These are phyloP conservation scores for Alces alces DNA, from an alignment of 2,113 vertebrate genomes.

Conservation along the genomic window DNA sequence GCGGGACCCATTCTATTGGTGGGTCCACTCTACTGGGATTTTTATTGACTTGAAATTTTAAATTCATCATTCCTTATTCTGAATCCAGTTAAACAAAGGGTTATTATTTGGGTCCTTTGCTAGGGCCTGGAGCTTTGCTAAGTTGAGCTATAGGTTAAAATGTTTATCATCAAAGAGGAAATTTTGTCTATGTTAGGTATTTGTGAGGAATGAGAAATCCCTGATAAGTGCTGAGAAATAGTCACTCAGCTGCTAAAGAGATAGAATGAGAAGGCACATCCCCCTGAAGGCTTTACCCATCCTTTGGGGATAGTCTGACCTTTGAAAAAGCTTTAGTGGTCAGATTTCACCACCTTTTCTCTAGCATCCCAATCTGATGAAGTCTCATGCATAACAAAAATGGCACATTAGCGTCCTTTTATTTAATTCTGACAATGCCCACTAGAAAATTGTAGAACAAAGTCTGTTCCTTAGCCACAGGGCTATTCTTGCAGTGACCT, in stretches of 20 bases:
- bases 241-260: neutral
- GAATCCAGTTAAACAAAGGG: neutral
- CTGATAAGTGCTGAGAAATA: neutral
- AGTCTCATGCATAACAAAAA: constrained; percentile 42
- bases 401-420: constrained; percentile 8
- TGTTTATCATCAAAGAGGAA: neutral
- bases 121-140: neutral
- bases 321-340: constrained; percentile 38
- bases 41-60: neutral
- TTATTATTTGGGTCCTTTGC: neutral
- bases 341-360: constrained; percentile 32
- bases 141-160: neutral
- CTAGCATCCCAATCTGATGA: constrained; percentile 31
- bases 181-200: neutral
- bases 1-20: neutral
- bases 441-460: neutral
- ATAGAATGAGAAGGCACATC: neutral
- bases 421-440: constrained; percentile 22
- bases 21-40: neutral
- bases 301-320: constrained; percentile 31
- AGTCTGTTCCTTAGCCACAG: neutral
- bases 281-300: neutral
- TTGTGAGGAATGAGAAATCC: neutral
- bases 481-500: neutral
- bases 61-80: neutral